phyloP scores from a whole-genome alignment of 2,113 vertebrate genomes.

The Lamprologus sp. region DNA sequence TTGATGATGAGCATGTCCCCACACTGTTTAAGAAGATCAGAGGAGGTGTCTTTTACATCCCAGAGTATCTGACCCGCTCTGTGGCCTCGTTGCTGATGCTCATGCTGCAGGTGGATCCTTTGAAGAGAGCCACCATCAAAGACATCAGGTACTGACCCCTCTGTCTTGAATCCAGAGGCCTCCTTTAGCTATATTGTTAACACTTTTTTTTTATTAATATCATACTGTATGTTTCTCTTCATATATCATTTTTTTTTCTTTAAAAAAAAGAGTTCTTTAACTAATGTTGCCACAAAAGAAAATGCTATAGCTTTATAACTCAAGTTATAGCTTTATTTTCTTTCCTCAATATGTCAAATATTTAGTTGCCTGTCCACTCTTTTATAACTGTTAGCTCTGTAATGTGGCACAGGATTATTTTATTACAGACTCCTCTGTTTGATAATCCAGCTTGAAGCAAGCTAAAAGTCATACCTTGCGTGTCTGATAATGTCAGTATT shows the following conservation, averaged over 20 bases:
- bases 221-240: neutral
- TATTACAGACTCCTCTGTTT: neutral
- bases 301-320: neutral
- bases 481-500: neutral
- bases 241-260: neutral
- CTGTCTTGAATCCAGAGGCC: neutral
- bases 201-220: neutral
- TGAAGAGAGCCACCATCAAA: constrained; percentile 96
- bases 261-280: neutral
- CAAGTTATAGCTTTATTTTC: neutral
- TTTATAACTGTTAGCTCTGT: neutral
- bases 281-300: neutral
- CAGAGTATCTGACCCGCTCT: constrained; percentile 89
- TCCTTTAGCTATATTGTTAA: neutral
- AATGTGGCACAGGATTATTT: neutral
- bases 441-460: neutral
- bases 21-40: constrained; percentile 98
- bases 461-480: neutral
- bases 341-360: neutral
- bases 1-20: constrained; percentile 94
- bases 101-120: constrained; percentile 96
- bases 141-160: constrained; percentile 81
- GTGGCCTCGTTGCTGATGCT: constrained; percentile 90
- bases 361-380: neutral
- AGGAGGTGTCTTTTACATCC: constrained; percentile 98